Percentiles rank a stretch among this genome's conserved stretches.
These are phyloP conservation scores for Geophilus truncorum DNA, from an alignment of 2,888 invertebrate genomes.

Conservation along the genomic window DNA sequence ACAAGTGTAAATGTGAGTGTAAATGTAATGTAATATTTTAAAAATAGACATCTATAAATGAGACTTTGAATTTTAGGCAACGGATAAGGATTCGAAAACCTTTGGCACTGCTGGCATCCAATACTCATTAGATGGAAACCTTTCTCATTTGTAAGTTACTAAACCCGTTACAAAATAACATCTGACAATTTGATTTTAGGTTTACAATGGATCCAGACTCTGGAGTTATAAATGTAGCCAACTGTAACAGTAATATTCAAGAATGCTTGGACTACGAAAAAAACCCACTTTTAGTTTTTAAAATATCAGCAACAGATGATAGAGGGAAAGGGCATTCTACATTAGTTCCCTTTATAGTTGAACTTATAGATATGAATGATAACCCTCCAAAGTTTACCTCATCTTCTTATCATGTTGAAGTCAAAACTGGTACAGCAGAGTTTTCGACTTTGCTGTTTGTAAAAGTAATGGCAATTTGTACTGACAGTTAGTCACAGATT, in stretches of 20 bases:
- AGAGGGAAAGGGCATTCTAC: constrained; percentile 45
- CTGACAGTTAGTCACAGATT: neutral
- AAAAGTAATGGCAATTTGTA: neutral
- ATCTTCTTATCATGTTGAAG: constrained; percentile 63
- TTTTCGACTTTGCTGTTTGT: neutral
- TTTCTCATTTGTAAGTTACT: neutral
- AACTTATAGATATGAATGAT: constrained; percentile 63
- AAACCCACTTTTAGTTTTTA: neutral
- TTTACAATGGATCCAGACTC: neutral
- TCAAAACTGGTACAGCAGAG: neutral
- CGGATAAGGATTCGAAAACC: neutral
- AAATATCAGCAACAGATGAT: neutral
- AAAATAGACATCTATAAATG: no score
- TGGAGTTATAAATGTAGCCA: neutral
- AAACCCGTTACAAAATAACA: neutral
- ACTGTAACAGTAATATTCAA: neutral
- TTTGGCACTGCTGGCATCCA: neutral
- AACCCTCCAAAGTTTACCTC: constrained; percentile 75
- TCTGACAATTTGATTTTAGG: neutral
- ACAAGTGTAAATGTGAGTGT: neutral
- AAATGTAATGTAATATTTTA: neutral
- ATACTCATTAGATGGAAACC: neutral
- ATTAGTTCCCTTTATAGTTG: constrained; percentile 74
- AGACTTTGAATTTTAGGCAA: no score
- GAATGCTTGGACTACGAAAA: constrained; percentile 9